Conservation (phyloP, 2,797 vertebrate species). For the Tokudaia tokunoshimensis region DNA sequence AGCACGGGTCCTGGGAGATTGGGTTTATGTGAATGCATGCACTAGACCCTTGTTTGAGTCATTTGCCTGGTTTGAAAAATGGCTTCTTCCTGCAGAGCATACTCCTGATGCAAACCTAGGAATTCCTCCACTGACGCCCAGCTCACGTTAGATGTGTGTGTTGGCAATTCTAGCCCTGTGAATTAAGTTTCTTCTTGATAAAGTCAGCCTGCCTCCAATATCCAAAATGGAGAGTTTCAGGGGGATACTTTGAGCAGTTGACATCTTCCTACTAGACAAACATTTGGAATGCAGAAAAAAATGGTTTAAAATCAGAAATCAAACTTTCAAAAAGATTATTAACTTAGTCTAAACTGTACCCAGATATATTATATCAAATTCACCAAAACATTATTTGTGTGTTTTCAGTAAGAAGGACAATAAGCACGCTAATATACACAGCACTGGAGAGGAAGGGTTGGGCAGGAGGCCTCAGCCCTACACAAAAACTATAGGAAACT, state of each 20-base stretch:
- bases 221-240: background rate
- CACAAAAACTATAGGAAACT: background rate
- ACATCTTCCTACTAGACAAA: background rate
- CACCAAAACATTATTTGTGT: background rate
- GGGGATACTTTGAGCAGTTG: background rate
- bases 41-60: background rate
- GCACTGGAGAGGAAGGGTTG: too few species aligned
- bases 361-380: slow-evolving; percentile 46
- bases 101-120: background rate
- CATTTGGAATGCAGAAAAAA: slow-evolving; percentile 17
- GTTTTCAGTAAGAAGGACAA: background rate
- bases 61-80: background rate
- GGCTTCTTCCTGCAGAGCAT: too few species aligned
- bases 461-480: background rate
- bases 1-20: background rate
- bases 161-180: too few species aligned
- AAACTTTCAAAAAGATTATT: slow-evolving; percentile 12
- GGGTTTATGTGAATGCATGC: background rate
- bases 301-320: slow-evolving; percentile 25
- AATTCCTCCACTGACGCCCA: background rate
- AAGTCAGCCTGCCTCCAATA: background rate
- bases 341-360: slow-evolving; percentile 3
- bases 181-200: background rate
- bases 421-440: background rate
- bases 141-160: background rate